Percentiles rank a stretch among this genome's conserved stretches.
These are phyloP conservation scores for Dioctria linearis DNA, from an alignment of 2,888 invertebrate genomes.

Conservation along the genomic window DNA sequence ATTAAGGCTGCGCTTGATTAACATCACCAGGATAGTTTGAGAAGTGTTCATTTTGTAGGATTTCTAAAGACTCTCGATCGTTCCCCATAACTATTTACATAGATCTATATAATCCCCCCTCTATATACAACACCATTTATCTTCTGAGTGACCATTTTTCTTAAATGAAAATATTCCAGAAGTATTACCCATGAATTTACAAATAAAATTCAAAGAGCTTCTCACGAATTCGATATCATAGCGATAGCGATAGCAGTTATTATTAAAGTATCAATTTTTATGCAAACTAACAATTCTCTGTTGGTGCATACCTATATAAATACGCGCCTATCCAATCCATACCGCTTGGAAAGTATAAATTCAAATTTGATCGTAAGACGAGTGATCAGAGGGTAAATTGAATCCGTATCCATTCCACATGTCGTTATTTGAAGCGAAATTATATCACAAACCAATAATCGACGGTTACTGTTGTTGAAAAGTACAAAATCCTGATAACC, in stretches of 20 bases:
- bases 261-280: no score
- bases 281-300: no score
- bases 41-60: no score
- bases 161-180: background rate
- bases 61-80: no score
- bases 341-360: constrained; percentile 26
- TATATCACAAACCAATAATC: constrained; percentile 47
- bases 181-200: background rate
- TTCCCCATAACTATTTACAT: no score
- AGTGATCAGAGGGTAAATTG: constrained; percentile 37
- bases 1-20: no score
- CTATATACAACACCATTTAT: no score
- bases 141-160: no score
- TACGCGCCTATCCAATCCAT: background rate
- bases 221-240: constrained; percentile 38
- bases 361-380: constrained; percentile 47
- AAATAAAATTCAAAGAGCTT: constrained; percentile 21
- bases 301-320: no score
- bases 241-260: no score
- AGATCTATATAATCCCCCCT: no score
- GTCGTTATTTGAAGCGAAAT: constrained; percentile 49
- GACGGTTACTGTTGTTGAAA: constrained; percentile 51
- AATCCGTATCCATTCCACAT: constrained; percentile 37
- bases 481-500: constrained; percentile 56
- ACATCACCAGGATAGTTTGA: no score